Base-by-base conservation (phyloP, 2,797 vertebrate species). In the Gobio occitaniae region DNA sequence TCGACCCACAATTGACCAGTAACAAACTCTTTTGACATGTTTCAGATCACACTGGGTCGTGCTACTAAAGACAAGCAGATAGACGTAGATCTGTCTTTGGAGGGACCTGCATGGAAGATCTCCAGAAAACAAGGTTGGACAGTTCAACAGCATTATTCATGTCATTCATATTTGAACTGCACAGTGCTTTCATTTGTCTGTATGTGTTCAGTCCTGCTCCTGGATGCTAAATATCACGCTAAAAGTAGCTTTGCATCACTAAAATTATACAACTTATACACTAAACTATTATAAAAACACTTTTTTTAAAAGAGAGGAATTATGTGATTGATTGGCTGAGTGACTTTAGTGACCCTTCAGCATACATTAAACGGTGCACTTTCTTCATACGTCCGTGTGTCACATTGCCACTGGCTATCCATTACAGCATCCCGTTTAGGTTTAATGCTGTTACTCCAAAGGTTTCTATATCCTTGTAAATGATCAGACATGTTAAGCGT, bases 51-150 rank as follows among this genome's bases (percentile, higher is more conserved):
- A 0, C 90, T 99, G 89, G 98, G 98, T 80, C 95, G 98, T 91
- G 98, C 97, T 7, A 99, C 98, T n/a, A 99, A 98, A 94, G 97
- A 99, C 91, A 98, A 98, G 92, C 98, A 98, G 92, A 98, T 99
- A 12, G 98, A 99, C 0, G 97, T 99, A 78, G 97, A 99, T 93
- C 92, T 99, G 79, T 98, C 98, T 0, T 88, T 99, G 88, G 98
- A 99, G 87, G 98, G 98, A 17, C 97, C 98, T 0, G 97, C 98
- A 63, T 99, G 98, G 98, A 99, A 99, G 93, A 99, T 99, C 91
- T 99, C 98, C 77, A 96, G 98, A 87, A 98, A 98, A 91, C 98
- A 99, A 96, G 98, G 98, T 97, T 69, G 12, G 63, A 15, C 0
- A 0, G 16, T 66, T 76, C 25, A 44, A 32, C 41, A 5, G 29